Base-by-base conservation (phyloP, 1,140 invertebrate genomes). In the Ridgeia piscesae region DNA sequence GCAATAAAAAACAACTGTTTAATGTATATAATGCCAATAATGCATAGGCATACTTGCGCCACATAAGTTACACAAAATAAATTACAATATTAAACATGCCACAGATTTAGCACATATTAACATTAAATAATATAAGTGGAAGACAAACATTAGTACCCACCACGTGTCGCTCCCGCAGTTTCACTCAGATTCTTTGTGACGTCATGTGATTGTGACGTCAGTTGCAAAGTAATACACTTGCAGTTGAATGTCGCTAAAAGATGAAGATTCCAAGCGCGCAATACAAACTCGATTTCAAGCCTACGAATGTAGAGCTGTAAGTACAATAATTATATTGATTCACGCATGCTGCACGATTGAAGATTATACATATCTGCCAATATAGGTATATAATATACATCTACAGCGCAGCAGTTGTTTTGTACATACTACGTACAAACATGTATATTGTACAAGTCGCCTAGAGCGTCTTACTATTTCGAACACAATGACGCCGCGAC, bases 281-380 rank as follows among this genome's bases (percentile, higher is more conserved):
- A 77, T 77, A 77, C 58, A 77, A 77, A 77, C 58, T 77, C 58
- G 58, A 77, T 77, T 77, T 77, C 58, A 77, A 77, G 58, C 58
- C 58, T 77, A 77, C 58, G 58, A 77, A 21, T 27, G 58, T 77
- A 77, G 58, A 77, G 58, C 58, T 77, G 58, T 77, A 77, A 77
- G 58, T 77, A 77, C 27, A 4, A 31, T 77, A 17, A n/a, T n/a
- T n/a, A n/a, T 31, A 14, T 4, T 77, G 2, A 77, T 4, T 77
- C 58, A 14, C 17, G 27, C 14, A 21, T 77, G 58, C 27, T 21
- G 27, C 58, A 77, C 58, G 58, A 77, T 21, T 77, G 2, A 77
- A 1, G 17, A 77, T 4, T 77, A 77, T 77, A 4, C 27, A 77
- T 21, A 77, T 17, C 27, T 0, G 0, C 27, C 58, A 77, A 77